Conservation (phyloP, 2,888 invertebrate genomes). For the Hyles lineata region DNA sequence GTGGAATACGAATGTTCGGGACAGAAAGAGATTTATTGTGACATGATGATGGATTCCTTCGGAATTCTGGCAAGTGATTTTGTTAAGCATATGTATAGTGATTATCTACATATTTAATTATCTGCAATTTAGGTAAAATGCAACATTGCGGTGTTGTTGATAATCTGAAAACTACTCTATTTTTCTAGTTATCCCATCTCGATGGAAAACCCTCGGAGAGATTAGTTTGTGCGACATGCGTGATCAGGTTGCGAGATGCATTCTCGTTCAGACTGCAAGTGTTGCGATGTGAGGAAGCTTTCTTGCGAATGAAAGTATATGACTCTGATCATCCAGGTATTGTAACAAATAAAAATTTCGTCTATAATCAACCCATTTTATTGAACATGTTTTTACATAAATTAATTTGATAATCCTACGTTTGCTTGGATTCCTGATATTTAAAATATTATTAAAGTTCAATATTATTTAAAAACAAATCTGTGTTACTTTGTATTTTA, state of each 20-base stretch:
- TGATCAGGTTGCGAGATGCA: constrained; percentile 66
- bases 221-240: constrained; percentile 73
- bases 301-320: constrained; percentile 62
- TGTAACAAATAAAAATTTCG: no score
- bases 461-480: no score
- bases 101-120: no score
- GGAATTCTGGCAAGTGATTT: constrained; percentile 66
- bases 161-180: neutral
- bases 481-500: no score
- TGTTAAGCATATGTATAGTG: neutral
- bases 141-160: no score
- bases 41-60: constrained; percentile 78
- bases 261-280: constrained; percentile 66
- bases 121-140: no score
- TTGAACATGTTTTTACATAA: no score
- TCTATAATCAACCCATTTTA: no score
- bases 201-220: constrained; percentile 65
- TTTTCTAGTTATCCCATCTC: constrained; percentile 67
- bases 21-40: constrained; percentile 71
- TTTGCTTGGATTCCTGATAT: no score
- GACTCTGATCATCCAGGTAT: constrained; percentile 38
- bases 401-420: no score
- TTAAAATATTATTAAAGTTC: no score
- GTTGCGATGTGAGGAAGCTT: constrained; percentile 71
- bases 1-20: constrained; percentile 72